Percentiles rank a stretch among this genome's conserved stretches.
phyloP scores from a whole-genome alignment of 2,888 invertebrate species.

The Drosophila monieri region DNA sequence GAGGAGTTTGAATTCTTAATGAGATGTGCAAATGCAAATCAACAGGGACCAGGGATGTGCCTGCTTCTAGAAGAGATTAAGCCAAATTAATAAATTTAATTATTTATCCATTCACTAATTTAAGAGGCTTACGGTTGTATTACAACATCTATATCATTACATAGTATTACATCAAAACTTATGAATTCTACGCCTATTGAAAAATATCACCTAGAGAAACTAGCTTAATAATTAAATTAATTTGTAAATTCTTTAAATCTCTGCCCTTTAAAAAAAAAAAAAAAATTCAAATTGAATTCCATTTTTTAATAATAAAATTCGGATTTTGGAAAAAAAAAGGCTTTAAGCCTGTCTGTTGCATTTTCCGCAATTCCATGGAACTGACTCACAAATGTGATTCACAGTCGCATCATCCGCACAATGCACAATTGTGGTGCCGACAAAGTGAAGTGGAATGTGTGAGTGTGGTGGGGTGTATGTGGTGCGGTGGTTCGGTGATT shows the following conservation, averaged over 20 bases:
- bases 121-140: neutral
- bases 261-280: neutral
- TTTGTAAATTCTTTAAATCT: no score
- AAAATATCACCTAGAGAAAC: no score
- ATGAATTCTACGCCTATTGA: no score
- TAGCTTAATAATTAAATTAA: no score
- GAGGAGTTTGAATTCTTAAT: conserved; percentile 47
- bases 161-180: no score
- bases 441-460: conserved; percentile 5
- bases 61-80: conserved; percentile 41
- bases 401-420: conserved; percentile 40
- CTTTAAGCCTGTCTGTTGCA: conserved; percentile 25
- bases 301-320: neutral
- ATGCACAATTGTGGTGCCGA: conserved; percentile 37
- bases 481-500: conserved; percentile 4
- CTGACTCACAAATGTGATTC: conserved; percentile 36
- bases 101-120: neutral
- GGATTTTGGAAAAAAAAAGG: neutral
- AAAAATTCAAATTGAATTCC: neutral
- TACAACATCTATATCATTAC: no score
- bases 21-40: conserved; percentile 56
- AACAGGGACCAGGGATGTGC: conserved; percentile 21
- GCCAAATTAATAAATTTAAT: no score
- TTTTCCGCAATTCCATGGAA: conserved; percentile 31
- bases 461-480: conserved; percentile 1